Conservation (phyloP, 2,797 vertebrate species). For the Phyllotis vaccarum region DNA sequence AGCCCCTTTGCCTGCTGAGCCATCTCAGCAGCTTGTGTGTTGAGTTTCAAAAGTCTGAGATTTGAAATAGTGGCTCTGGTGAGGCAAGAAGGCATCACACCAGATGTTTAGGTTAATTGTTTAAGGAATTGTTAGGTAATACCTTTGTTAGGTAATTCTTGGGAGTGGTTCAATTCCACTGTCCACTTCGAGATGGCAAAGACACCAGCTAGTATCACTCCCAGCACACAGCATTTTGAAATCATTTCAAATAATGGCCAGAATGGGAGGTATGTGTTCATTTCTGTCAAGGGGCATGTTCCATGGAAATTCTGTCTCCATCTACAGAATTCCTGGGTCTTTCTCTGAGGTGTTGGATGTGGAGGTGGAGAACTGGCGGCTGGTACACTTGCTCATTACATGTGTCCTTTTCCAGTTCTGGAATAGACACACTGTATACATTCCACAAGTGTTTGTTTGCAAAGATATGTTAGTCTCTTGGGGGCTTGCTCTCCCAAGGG, state of each 20-base stretch:
- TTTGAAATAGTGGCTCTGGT: neutral
- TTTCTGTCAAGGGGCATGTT: neutral
- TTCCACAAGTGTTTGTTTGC: neutral
- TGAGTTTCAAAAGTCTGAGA: neutral
- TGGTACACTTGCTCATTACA: neutral
- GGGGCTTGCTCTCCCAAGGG: neutral
- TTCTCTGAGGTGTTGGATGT: neutral
- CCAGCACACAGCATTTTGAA: neutral
- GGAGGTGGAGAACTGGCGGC: neutral
- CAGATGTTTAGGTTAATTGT: neutral
- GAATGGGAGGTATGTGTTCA: accelerated
- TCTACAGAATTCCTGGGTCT: neutral
- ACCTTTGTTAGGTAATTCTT: neutral
- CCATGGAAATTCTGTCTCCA: neutral
- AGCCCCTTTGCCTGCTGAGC: neutral
- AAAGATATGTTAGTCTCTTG: neutral
- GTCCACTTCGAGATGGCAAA: accelerated
- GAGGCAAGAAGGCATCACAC: neutral
- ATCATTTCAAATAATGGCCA: neutral
- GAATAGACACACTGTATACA: too few species aligned
- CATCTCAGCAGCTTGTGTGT: neutral
- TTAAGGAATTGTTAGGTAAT: neutral
- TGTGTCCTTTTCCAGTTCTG: neutral
- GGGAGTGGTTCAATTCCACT: neutral
- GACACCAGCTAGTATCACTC: neutral